Base-by-base conservation (phyloP, 2,113 vertebrate genomes). In the Azemiops feae region DNA sequence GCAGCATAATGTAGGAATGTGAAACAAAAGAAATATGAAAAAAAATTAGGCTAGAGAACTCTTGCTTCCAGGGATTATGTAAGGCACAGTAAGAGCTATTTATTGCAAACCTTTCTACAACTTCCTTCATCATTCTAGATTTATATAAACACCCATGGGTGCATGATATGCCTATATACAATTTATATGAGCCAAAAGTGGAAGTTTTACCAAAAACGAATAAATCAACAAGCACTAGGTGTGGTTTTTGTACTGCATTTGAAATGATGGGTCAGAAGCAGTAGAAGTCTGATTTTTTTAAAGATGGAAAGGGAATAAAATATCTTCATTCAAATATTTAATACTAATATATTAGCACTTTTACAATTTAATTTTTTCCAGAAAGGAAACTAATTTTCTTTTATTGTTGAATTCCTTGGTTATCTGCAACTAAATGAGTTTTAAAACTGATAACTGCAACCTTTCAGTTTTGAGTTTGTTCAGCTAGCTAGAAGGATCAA, bases 381-480 rank as follows among this genome's bases (percentile, higher is more conserved):
- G 11, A 88, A 88, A 69, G 47, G 34, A 74, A 34, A 88, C 54
- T 18, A 54, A n/a, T 91, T 45, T n/a, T 30, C 47, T 55, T 43
- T 43, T 39, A 20, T 74, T 54, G 50, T 74, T 88, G 60, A 52
- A 87, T 54, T 25, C 14, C n/a, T 74, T 64, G 60, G n/a, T 54
- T 54, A 54, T 92, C 43, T 92, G 58, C 34, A 88, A n/a, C 58
- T 55, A 54, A 88, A 92, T 89, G 55, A 85, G 64, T 89, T 69
- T 92, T 54, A 45, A 81, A 57, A 14, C 55, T 89, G 57, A 55
- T 57, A 27, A 92, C 12, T 92, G 60, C 23, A 92, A 43, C 34
- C 5, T 18, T 92, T 45, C 52, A n/a, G 18, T 85, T 89, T 6
- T 54, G 34, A 34, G 85, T 89, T 89, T 43, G 58, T 89, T 89